Base-by-base conservation (phyloP, 2,113 vertebrate genomes). In the Orycteropus afer region DNA sequence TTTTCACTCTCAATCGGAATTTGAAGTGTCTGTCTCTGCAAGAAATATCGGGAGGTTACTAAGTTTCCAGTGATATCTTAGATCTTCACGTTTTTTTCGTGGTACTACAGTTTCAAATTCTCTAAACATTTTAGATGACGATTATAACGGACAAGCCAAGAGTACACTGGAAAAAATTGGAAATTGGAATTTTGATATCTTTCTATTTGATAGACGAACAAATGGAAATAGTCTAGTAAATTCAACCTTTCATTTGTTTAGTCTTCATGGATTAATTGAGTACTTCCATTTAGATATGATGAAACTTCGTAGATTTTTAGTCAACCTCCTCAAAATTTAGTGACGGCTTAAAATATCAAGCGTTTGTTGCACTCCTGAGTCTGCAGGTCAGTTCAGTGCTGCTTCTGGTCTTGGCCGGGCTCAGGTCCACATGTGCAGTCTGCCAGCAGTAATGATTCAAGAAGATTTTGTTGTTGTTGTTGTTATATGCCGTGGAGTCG, bases 131-230 rank as follows among this genome's bases (percentile, higher is more conserved):
- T 99, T 99, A 93, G 99, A 99, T 97, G 99, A 99, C 97, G 99
- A 99, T 98, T 99, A 99, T 98, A 99, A 99, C 94, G 99, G 99
- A 98, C 99, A 99, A 98, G 99, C 99, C 96, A 99, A 99, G 99
- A n/a, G 99, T 98, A 99, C 99, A 99, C 98, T 99, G 98, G 99
- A 99, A 98, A 99, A 99, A 98, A 99, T 99, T 97, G 99, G 99
- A 97, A 99, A 98, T 97, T 99, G 99, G 99, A 99, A 99, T 98
- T 99, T 99, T 98, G 99, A 99, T 98, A 99, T 99, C 98, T 99
- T 99, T 99, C 99, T 99, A 97, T 99, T 99, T 96, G 99, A 99
- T 97, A 99, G 98, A 98, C 98, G 99, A 98, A 99, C 99, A 96
- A 99, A 99, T 67, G 99, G 99, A 98, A 99, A 99, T 98, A 99